Percentiles rank a stretch among this genome's conserved stretches.
These are phyloP conservation scores for Gymnodraco acuticeps DNA, from an alignment of 2,797 vertebrate genomes.

Conservation along the genomic window DNA sequence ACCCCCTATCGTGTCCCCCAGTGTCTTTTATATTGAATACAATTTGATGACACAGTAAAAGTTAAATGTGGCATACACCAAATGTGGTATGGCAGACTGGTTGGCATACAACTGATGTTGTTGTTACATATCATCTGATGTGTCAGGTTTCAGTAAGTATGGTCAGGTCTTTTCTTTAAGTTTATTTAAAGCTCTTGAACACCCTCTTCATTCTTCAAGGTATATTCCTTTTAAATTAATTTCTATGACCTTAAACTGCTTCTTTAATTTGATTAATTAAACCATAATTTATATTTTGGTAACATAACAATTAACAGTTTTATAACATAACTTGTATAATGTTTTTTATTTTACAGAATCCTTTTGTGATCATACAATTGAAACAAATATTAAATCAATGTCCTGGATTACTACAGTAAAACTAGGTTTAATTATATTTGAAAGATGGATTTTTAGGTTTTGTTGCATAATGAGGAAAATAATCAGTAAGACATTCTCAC, in stretches of 20 bases:
- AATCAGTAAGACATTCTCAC: too few relatives aligned
- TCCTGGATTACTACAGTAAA: too few relatives aligned
- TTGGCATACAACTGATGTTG: background rate
- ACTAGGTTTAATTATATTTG: too few relatives aligned
- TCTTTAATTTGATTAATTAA: too few relatives aligned
- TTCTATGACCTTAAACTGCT: background rate
- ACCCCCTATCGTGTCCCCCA: background rate
- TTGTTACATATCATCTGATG: background rate
- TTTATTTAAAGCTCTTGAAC: constrained; percentile 10
- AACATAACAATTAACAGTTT: too few relatives aligned
- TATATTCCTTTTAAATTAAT: background rate
- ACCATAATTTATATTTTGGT: too few relatives aligned
- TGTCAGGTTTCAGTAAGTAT: constrained; percentile 1
- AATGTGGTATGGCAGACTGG: constrained; percentile 7
- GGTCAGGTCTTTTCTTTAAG: background rate
- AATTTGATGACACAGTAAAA: constrained; percentile 10
- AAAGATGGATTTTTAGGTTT: too few relatives aligned
- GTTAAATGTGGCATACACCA: constrained; percentile 20
- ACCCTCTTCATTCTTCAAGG: background rate
- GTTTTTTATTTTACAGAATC: background rate
- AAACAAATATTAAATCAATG: background rate
- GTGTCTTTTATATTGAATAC: constrained; percentile 8
- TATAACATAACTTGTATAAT: background rate
- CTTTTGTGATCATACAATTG: background rate
- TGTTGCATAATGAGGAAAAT: too few relatives aligned